Percentiles rank a stretch among this genome's conserved stretches.
Evolutionary conservation across 2,888 invertebrate genomes (phyloP).

Genomic region (Slavum lentiscoides): DNA sequence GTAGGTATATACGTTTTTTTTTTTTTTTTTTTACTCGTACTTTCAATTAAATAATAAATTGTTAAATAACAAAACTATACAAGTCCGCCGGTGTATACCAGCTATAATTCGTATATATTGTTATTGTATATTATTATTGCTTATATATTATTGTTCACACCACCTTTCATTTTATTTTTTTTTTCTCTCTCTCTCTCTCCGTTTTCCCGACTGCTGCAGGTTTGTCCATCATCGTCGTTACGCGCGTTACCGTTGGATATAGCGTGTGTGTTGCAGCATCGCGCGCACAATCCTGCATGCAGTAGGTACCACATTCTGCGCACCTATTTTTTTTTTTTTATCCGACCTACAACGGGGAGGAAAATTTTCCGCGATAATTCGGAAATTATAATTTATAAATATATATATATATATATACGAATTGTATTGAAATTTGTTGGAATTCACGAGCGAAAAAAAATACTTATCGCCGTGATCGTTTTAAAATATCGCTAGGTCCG

Average conservation of each 20-base stretch:
- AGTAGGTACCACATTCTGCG: no score
- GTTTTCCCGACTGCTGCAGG: slow-evolving; percentile 6
- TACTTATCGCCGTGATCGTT: no score
- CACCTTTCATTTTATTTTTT: slow-evolving; percentile 40
- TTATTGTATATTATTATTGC: slow-evolving; percentile 41
- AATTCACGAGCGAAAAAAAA: no score
- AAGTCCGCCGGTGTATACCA: background rate
- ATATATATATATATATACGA: no score
- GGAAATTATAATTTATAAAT: no score
- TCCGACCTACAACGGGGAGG: no score
- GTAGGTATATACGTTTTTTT: background rate
- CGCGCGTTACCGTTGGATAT: slow-evolving; percentile 9
- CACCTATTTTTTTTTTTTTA: no score
- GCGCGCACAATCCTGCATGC: background rate
- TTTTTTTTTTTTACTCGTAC: slow-evolving; percentile 40
- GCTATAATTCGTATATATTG: slow-evolving; percentile 13
- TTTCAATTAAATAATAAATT: slow-evolving; percentile 47
- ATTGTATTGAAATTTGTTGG: no score
- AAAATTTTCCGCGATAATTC: no score
- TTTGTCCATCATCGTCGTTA: slow-evolving; percentile 38
- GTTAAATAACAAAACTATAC: slow-evolving; percentile 4
- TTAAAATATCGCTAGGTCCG: no score
- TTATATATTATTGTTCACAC: slow-evolving; percentile 30
- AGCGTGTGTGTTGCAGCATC: slow-evolving; percentile 24
- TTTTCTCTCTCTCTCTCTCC: no score